Conservation (phyloP, 2,888 invertebrate genomes). For the Thereva nobilitata region DNA sequence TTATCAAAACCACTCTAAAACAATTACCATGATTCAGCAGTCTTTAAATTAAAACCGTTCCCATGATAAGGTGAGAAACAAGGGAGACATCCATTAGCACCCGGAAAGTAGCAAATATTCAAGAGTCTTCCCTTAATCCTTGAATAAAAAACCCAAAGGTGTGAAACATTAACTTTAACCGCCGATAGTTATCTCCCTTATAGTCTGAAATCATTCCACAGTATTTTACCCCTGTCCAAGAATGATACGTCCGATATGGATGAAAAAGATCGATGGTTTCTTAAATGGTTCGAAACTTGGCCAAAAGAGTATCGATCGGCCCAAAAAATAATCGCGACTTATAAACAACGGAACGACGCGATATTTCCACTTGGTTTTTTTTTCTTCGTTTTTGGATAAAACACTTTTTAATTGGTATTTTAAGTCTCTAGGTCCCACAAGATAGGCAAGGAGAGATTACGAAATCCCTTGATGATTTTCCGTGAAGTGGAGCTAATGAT, state of each 20-base stretch:
- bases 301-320: constrained; percentile 11
- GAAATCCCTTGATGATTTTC: constrained; percentile 15
- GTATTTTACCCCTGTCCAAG: background rate
- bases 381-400: constrained; percentile 6
- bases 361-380: constrained; percentile 15
- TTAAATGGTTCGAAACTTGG: background rate
- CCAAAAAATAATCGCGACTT: constrained; percentile 24
- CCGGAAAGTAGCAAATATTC: constrained; percentile 29
- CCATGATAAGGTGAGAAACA: background rate
- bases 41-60: background rate
- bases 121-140: constrained; percentile 26
- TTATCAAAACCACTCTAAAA: background rate
- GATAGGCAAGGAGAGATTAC: constrained; percentile 17
- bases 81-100: constrained; percentile 25
- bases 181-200: constrained; percentile 26
- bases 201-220: constrained; percentile 20
- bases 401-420: constrained; percentile 33
- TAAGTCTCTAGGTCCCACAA: background rate
- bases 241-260: constrained; percentile 4
- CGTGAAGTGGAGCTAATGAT: constrained; percentile 36
- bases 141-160: constrained; percentile 22
- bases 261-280: constrained; percentile 32
- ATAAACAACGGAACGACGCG: constrained; percentile 10
- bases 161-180: constrained; percentile 23
- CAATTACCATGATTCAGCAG: background rate